Evolutionary conservation across 1,140 invertebrate species (phyloP).

Genomic region (Drosophila funebris): DNA sequence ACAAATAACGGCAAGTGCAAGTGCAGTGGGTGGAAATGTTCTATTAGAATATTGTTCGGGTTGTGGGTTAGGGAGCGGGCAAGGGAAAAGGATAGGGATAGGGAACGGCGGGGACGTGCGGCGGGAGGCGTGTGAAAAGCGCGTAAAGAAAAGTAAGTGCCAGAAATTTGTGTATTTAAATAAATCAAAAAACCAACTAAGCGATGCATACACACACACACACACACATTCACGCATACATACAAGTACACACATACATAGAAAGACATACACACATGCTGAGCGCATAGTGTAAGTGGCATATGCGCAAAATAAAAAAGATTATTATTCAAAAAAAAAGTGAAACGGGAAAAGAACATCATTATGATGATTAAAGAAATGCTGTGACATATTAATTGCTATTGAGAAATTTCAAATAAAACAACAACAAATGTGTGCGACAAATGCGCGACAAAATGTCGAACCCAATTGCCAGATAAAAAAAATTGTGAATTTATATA

Average conservation of each 20-base stretch:
- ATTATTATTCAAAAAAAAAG: conserved; percentile 2
- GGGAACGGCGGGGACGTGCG: conserved; percentile 3
- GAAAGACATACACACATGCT: neutral
- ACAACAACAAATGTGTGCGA: conserved; percentile 9
- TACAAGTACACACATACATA: neutral
- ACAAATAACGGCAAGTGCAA: conserved; percentile 69
- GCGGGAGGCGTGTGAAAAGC: conserved; percentile 65
- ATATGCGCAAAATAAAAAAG: conserved; percentile 49
- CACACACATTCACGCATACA: conserved; percentile 34
- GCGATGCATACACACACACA: conserved; percentile 72
- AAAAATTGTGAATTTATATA: conserved; percentile 35
- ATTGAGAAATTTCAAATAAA: conserved; percentile 63
- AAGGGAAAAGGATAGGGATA: conserved; percentile 3
- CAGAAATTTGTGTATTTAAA: conserved; percentile 76
- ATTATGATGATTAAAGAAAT: conserved; percentile 36
- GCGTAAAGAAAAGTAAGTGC: conserved; percentile 79
- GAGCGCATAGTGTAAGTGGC: conserved; percentile 39
- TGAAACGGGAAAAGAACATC: conserved; percentile 17
- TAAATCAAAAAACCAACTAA: conserved; percentile 76
- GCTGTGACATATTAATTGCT: conserved; percentile 67
- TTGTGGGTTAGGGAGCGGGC: conserved; percentile 9
- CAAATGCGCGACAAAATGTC: conserved; percentile 72
- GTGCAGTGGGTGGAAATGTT: conserved; percentile 79
- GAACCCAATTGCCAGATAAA: conserved; percentile 44
- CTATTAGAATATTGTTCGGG: conserved; percentile 59